A percentile compares a stretch with the other conserved stretches of the same genome.
phyloP scores from a whole-genome alignment of 2,797 vertebrate species.

The Myotis pilosus region DNA sequence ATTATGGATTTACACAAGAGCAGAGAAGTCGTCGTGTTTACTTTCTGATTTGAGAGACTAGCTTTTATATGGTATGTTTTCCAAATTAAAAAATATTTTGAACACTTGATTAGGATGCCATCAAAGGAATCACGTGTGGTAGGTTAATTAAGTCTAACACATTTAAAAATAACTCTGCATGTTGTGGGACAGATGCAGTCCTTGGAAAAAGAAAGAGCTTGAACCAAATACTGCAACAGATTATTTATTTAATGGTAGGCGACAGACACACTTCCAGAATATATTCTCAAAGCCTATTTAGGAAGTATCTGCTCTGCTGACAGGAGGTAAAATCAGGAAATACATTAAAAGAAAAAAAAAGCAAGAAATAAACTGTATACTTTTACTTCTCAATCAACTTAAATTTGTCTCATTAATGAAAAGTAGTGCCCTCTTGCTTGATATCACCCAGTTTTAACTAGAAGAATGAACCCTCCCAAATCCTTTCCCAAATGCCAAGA shows the following conservation, averaged over 20 bases:
- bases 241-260: conserved; percentile 17
- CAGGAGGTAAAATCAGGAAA: not conserved
- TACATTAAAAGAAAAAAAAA: not conserved
- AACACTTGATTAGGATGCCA: conserved; percentile 10
- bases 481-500: not conserved
- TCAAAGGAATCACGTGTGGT: conserved; percentile 30
- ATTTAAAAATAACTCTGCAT: conserved; percentile 38
- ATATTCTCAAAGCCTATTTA: not conserved
- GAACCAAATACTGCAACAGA: not conserved
- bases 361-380: not conserved
- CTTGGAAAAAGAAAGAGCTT: not conserved
- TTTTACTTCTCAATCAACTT: not conserved
- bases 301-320: not conserved
- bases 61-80: not conserved
- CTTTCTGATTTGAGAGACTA: conserved; percentile 5
- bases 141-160: conserved; percentile 17
- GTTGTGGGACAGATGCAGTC: not conserved
- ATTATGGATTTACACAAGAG: not conserved
- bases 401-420: not conserved
- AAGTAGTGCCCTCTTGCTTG: not conserved
- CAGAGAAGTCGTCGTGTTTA: not conserved
- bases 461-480: not conserved
- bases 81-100: conserved; percentile 54
- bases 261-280: not conserved
- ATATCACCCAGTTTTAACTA: not conserved